phyloP scores from a whole-genome alignment of 2,797 vertebrate genomes.

The Cirrhinus mrigala region DNA sequence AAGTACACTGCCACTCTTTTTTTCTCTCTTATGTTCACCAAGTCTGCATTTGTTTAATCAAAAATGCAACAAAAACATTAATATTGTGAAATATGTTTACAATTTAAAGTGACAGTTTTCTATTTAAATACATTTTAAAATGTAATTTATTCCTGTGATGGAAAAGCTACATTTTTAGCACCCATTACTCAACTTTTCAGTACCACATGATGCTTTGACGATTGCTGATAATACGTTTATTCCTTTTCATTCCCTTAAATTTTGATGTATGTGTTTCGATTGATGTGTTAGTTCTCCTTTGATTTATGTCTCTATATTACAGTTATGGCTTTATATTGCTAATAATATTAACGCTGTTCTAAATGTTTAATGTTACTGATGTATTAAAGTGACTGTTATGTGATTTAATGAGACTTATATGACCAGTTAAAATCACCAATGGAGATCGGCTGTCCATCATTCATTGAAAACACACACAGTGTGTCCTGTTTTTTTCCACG shows the following conservation, averaged over 20 bases:
- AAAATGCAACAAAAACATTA: not conserved
- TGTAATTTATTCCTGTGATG: not conserved
- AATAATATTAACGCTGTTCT: constrained; percentile 8
- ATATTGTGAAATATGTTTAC: not conserved
- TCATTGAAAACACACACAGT: not conserved
- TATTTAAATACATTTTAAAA: not conserved
- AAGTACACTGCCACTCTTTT: not conserved
- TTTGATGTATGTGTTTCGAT: constrained; percentile 8
- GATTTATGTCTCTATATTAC: constrained; percentile 11
- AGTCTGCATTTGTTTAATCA: not conserved
- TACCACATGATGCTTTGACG: no score
- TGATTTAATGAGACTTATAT: constrained; percentile 8
- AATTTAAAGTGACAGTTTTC: not conserved
- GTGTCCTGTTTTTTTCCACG: constrained; percentile 8
- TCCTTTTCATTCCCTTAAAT: not conserved
- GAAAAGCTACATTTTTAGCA: no score
- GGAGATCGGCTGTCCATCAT: not conserved
- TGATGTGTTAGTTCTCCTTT: constrained; percentile 1
- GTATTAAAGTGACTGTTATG: constrained; percentile 3
- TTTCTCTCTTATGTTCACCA: no score
- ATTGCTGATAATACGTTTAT: not conserved
- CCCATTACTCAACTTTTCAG: not conserved
- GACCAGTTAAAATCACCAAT: constrained; percentile 4
- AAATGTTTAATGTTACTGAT: constrained; percentile 11
- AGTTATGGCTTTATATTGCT: not conserved